Evolutionary conservation across 2,888 invertebrate genomes (phyloP).

Genomic region (Myopa tessellatipennis): DNA sequence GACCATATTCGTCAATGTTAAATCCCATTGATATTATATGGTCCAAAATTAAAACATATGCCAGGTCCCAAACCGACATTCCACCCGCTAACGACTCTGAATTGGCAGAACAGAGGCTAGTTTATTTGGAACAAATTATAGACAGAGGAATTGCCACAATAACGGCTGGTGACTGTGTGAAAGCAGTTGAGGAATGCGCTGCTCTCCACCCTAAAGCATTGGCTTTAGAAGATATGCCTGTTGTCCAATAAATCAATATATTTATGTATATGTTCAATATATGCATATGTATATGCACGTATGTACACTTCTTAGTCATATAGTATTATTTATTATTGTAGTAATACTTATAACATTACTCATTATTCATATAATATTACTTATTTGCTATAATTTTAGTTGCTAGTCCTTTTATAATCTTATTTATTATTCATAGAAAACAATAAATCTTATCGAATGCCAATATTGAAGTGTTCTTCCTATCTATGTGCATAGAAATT

Average conservation of each 20-base stretch:
- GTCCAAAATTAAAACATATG: constrained; percentile 25
- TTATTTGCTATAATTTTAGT: too few species aligned
- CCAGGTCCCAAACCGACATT: background rate
- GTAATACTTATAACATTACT: too few species aligned
- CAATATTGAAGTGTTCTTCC: too few species aligned
- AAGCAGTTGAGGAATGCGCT: constrained; percentile 15
- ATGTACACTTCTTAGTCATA: too few species aligned
- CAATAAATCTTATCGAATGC: too few species aligned
- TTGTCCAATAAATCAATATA: background rate
- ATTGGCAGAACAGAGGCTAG: background rate
- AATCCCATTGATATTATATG: constrained; percentile 28
- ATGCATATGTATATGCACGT: too few species aligned
- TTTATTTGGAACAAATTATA: constrained; percentile 4
- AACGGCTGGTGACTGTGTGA: constrained; percentile 3
- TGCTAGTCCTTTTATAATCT: too few species aligned
- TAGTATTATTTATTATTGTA: too few species aligned
- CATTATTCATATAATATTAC: too few species aligned
- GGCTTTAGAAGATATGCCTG: constrained; percentile 12
- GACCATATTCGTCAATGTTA: constrained; percentile 32
- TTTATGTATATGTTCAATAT: too few species aligned
- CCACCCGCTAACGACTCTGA: background rate
- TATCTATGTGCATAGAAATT: too few species aligned
- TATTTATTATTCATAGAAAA: too few species aligned
- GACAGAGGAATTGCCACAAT: constrained; percentile 16
- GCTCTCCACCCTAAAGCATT: background rate